These are phyloP conservation scores for Plumapathes pennacea DNA, from an alignment of 92 coral and sea anemone genomes.

Conservation along the genomic window DNA sequence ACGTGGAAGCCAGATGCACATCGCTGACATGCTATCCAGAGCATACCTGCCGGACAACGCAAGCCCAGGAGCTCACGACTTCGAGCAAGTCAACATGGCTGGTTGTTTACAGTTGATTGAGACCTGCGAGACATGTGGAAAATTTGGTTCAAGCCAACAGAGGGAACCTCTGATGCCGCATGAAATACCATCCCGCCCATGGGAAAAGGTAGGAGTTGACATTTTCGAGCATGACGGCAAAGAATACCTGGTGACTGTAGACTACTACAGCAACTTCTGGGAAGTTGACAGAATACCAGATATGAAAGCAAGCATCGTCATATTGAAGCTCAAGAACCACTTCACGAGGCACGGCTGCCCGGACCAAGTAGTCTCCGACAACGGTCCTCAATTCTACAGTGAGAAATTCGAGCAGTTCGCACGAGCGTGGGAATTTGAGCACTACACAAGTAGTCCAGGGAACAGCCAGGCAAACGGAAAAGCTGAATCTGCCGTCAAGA, in stretches of 20 bases:
- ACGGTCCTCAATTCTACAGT: conserved; percentile 24
- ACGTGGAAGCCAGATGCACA: conserved; percentile 3
- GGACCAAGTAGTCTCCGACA: conserved; percentile 12
- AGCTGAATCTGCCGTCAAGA: too few relatives aligned
- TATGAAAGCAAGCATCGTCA: conserved; percentile 2
- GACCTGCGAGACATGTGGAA: conserved; percentile 13
- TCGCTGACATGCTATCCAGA: conserved; percentile 7
- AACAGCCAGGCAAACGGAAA: conserved; percentile 42
- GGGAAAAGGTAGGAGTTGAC: conserved; percentile 30
- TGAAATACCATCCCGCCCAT: conserved; percentile 2
- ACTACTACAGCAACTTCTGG: conserved; percentile 29
- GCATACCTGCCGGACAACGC: conserved; percentile 1
- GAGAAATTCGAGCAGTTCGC: conserved; percentile 26
- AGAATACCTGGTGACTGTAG: conserved; percentile 12
- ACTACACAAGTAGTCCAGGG: conserved; percentile 22
- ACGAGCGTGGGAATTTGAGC: conserved; percentile 25
- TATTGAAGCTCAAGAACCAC: conserved; percentile 4
- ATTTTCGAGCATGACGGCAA: conserved; percentile 12
- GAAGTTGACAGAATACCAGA: conserved; percentile 13
- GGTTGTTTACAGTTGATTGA: conserved; percentile 15
- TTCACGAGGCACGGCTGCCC: conserved; percentile 2
- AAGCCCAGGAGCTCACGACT: too few relatives aligned
- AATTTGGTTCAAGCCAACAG: conserved; percentile 15
- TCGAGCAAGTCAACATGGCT: too few relatives aligned
- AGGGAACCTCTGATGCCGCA: conserved; percentile 12